Base-by-base conservation (phyloP, 2,888 invertebrate genomes). In the Bugula neritina region DNA sequence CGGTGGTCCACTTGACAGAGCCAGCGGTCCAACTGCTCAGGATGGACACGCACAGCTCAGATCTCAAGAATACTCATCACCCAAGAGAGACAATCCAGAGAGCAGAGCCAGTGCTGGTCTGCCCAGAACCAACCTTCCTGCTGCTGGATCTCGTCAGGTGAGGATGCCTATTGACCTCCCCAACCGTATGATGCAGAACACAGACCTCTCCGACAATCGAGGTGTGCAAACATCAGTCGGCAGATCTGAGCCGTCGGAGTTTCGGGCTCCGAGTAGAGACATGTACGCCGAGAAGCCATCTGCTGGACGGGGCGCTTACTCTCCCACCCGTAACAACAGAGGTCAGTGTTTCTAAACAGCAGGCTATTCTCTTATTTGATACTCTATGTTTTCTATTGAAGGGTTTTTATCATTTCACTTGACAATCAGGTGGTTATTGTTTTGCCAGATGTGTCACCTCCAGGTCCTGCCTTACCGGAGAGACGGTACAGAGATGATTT, bases 401-500 rank as follows among this genome's bases (percentile, higher is more conserved):
- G n/a, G n/a, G n/a, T n/a, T n/a, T n/a, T n/a, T n/a, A n/a, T n/a
- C n/a, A n/a, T n/a, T n/a, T n/a, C n/a, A n/a, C n/a, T n/a, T n/a
- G n/a, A n/a, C n/a, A n/a, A n/a, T n/a, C n/a, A n/a, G n/a, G n/a
- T n/a, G n/a, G n/a, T n/a, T n/a, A n/a, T n/a, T n/a, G n/a, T n/a
- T n/a, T n/a, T n/a, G n/a, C 29, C 31, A 63, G 63, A 63, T 63
- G 10, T 63, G 2, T 63, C 63, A 31, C 63, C 63, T 5, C 63
- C 63, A 2, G 63, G 63, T 31, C 63, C 63, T 5, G 63, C 63
- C 10, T 31, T 63, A 5, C 63, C 63, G 5, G 63, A 63, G 34
- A 25, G 63, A 17, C 63, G 63, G 29, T 63, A 63, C 63, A 63
- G 63, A 63, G 63, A 63, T 63, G 31, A 63, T 31, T 2, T 43